phyloP scores from a whole-genome alignment of 2,797 vertebrate genomes.

The Urocyon cinereoargenteus region DNA sequence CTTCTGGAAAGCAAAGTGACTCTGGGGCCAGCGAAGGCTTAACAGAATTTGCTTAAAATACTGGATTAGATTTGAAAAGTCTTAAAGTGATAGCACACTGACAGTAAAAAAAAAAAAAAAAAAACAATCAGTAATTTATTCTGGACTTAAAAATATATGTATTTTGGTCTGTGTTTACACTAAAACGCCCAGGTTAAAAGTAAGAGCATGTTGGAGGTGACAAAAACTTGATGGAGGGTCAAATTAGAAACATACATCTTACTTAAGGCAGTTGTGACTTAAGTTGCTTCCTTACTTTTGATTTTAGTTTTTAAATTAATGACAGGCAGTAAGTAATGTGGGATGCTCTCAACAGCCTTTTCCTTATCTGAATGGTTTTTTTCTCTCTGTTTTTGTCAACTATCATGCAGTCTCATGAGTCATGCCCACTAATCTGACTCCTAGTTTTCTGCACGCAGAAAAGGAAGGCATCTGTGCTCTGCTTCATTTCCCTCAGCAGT shows the following conservation, averaged over 20 bases:
- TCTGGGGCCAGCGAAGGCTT: accelerated
- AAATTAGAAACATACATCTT: neutral
- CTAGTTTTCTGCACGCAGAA: neutral
- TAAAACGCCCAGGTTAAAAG: neutral
- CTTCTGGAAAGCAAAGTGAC: neutral
- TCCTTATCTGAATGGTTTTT: neutral
- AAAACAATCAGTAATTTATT: neutral
- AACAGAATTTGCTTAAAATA: neutral
- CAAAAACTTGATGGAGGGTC: neutral
- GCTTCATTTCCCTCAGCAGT: neutral
- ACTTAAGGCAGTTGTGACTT: neutral
- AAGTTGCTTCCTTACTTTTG: neutral
- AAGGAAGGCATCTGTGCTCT: neutral
- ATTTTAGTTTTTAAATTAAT: neutral
- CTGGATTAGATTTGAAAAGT: neutral
- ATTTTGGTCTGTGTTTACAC: neutral
- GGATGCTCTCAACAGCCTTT: neutral
- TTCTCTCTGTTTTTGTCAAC: neutral
- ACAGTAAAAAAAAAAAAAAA: neutral
- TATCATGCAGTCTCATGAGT: neutral
- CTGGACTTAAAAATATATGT: neutral
- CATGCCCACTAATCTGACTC: accelerated
- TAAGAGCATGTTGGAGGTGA: neutral
- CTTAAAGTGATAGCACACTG: neutral
- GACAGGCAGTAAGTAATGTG: neutral